phyloP scores from a whole-genome alignment of 2,888 invertebrate genomes.

The Camptogramma bilineatum region DNA sequence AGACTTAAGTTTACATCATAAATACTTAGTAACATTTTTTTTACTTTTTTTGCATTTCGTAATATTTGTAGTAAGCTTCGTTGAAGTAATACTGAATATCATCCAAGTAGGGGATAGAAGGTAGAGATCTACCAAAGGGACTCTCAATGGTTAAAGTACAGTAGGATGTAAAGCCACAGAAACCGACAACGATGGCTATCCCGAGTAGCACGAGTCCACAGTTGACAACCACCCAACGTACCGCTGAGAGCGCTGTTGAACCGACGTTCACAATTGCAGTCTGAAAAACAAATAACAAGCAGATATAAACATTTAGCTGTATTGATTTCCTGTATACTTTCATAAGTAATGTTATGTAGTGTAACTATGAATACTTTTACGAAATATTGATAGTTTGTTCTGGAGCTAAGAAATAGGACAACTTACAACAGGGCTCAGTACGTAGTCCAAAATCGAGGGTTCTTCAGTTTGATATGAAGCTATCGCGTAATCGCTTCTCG shows the following conservation, averaged over 20 bases:
- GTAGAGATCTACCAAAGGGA: slow-evolving; percentile 59
- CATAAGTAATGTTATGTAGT: too few species aligned
- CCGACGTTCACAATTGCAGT: slow-evolving; percentile 45
- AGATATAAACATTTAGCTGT: background rate
- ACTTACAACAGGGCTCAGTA: slow-evolving; percentile 55
- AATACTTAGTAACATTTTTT: background rate
- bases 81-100: slow-evolving; percentile 47
- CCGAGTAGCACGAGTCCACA: slow-evolving; percentile 47
- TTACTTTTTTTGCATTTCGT: slow-evolving; percentile 40
- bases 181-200: slow-evolving; percentile 74
- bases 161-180: slow-evolving; percentile 84
- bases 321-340: background rate
- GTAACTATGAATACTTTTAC: background rate
- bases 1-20: background rate
- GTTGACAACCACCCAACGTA: slow-evolving; percentile 67
- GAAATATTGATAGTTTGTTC: background rate
- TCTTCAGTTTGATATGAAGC: slow-evolving; percentile 42
- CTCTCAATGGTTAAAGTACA: slow-evolving; percentile 81
- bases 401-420: slow-evolving; percentile 11
- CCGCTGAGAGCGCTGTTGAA: slow-evolving; percentile 51
- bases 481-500: slow-evolving; percentile 46
- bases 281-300: slow-evolving; percentile 37
- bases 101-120: slow-evolving; percentile 62
- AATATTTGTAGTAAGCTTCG: slow-evolving; percentile 49
- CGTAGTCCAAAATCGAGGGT: slow-evolving; percentile 47